Conservation (phyloP, 2,797 vertebrate genomes). For the Psittacula echo region DNA sequence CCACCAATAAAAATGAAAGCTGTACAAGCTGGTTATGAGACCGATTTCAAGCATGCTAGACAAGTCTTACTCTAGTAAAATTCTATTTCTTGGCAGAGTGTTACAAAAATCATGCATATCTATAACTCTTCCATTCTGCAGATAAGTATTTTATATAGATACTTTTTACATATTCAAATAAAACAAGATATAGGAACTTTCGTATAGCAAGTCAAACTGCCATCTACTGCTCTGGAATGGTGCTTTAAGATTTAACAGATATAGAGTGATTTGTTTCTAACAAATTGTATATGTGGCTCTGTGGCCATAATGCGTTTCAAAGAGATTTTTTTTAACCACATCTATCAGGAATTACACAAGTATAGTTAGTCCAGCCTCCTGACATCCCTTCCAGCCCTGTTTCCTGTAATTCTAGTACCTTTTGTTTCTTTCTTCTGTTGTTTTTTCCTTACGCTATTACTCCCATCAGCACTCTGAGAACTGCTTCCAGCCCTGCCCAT, state of each 20-base stretch:
- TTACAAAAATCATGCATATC: neutral
- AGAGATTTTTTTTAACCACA: neutral
- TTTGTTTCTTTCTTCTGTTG: neutral
- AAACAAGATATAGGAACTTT: neutral
- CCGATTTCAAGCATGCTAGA: neutral
- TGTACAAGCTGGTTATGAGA: neutral
- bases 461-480: neutral
- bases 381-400: neutral
- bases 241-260: slow-evolving; percentile 20
- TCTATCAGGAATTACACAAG: slow-evolving; percentile 18
- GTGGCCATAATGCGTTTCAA: neutral
- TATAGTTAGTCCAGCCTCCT: neutral
- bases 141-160: slow-evolving; percentile 1
- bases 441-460: neutral
- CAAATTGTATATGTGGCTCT: neutral
- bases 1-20: neutral
- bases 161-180: slow-evolving; percentile 15
- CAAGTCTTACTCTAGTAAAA: neutral
- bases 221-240: neutral
- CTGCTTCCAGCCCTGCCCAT: neutral
- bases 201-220: neutral
- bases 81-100: neutral
- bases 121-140: neutral
- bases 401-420: slow-evolving; percentile 1
- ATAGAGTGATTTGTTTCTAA: neutral